phyloP scores from a whole-genome alignment of 2,888 invertebrate species.

The Agrotis exclamationis region DNA sequence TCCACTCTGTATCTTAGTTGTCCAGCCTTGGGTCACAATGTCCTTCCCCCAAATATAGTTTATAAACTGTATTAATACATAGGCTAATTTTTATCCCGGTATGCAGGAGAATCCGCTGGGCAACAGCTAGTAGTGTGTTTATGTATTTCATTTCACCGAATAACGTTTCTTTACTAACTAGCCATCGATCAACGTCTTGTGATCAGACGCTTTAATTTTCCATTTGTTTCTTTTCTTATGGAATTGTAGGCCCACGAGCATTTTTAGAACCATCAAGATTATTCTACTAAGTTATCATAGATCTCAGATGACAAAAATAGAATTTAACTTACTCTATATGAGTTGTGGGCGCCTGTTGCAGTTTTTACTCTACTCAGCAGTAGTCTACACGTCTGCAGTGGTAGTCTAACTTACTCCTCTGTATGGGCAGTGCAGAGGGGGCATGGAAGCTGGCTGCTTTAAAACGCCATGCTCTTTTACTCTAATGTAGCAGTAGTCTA shows the following conservation, averaged over 20 bases:
- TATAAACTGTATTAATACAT: too few species aligned
- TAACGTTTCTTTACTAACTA: not conserved
- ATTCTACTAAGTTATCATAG: too few species aligned
- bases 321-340: too few species aligned
- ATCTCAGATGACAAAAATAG: too few species aligned
- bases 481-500: not conserved
- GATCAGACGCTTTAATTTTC: slow-evolving; percentile 29
- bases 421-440: slow-evolving; percentile 82
- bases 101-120: too few species aligned
- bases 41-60: too few species aligned
- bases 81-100: too few species aligned
- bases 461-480: slow-evolving; percentile 92
- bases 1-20: too few species aligned
- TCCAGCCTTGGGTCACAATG: too few species aligned
- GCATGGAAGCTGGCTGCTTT: slow-evolving; percentile 92
- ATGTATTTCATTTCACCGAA: not conserved
- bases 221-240: slow-evolving; percentile 6
- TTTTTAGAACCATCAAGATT: too few species aligned
- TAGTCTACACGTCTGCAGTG: not conserved
- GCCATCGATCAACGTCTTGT: slow-evolving; percentile 13
- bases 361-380: not conserved
- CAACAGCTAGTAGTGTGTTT: not conserved
- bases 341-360: too few species aligned
- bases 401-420: slow-evolving; percentile 74
- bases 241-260: too few species aligned